Percentiles rank a stretch among this genome's conserved stretches.
phyloP scores from a whole-genome alignment of 2,888 invertebrate genomes.

The Sisyra terminalis region DNA sequence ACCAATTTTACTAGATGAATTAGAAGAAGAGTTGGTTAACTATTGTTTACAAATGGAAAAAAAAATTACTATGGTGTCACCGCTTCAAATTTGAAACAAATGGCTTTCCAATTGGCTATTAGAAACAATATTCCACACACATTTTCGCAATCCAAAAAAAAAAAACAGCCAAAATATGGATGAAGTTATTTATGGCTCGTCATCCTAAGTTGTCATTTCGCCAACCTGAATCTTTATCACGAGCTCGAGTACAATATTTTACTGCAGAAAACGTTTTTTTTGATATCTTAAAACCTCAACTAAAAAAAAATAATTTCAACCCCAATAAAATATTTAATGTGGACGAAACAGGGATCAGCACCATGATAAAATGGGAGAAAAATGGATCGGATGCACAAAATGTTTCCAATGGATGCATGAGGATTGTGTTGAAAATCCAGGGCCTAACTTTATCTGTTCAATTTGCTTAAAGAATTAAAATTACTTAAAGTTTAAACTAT shows the following conservation, averaged over 20 bases:
- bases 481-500: too few species aligned
- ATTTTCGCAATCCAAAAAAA: constrained; percentile 14
- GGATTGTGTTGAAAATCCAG: too few species aligned
- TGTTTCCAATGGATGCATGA: too few species aligned
- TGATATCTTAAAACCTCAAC: constrained; percentile 15
- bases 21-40: constrained; percentile 14
- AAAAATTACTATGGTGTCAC: constrained; percentile 17
- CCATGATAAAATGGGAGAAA: constrained; percentile 11
- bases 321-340: constrained; percentile 9
- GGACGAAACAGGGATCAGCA: too few species aligned
- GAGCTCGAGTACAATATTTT: constrained; percentile 17
- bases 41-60: constrained; percentile 14
- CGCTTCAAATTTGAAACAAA: constrained; percentile 14
- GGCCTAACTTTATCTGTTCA: too few species aligned
- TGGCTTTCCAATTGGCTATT: constrained; percentile 15
- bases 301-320: constrained; percentile 14
- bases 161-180: constrained; percentile 17
- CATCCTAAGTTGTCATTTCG: constrained; percentile 16
- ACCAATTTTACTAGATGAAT: constrained; percentile 13
- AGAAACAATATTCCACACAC: constrained; percentile 14
- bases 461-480: too few species aligned
- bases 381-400: constrained; percentile 11
- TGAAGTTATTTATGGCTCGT: constrained; percentile 15
- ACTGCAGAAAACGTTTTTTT: constrained; percentile 18
- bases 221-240: constrained; percentile 16